Conservation (phyloP, 2,797 vertebrate species). For the Clamator glandarius region DNA sequence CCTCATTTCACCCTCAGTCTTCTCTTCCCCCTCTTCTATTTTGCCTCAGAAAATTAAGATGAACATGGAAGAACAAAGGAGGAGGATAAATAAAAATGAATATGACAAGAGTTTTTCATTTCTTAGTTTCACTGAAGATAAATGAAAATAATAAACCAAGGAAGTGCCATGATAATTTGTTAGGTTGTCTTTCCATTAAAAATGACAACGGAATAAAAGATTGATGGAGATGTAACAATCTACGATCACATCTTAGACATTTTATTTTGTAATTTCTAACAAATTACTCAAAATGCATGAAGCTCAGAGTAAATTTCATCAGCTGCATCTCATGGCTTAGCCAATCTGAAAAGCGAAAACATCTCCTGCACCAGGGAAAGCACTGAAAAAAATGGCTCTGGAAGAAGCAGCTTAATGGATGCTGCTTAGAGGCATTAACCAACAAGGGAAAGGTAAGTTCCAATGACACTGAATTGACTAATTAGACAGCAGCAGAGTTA, state of each 20-base stretch:
- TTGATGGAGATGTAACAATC: neutral
- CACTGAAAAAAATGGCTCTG: neutral
- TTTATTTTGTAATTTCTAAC: constrained; percentile 16
- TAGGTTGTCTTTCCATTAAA: neutral
- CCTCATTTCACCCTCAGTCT: neutral
- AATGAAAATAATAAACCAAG: neutral
- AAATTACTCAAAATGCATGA: neutral
- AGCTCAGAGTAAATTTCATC: neutral
- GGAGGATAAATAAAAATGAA: neutral
- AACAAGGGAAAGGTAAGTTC: neutral
- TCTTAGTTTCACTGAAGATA: neutral
- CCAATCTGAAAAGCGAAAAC: neutral
- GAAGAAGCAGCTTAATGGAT: neutral
- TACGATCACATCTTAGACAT: neutral
- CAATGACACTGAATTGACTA: neutral
- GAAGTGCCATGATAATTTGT: neutral
- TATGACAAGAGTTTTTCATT: neutral
- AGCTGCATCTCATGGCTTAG: neutral
- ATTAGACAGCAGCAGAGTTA: neutral
- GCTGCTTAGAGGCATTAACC: neutral
- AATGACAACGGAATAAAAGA: neutral
- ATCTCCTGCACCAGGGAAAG: neutral
- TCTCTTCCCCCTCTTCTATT: neutral
- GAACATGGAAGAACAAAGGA: neutral
- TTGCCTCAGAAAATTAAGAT: neutral